These are phyloP conservation scores for Halcyon leucocephala DNA, from an alignment of 2,797 vertebrate species.

Conservation along the genomic window DNA sequence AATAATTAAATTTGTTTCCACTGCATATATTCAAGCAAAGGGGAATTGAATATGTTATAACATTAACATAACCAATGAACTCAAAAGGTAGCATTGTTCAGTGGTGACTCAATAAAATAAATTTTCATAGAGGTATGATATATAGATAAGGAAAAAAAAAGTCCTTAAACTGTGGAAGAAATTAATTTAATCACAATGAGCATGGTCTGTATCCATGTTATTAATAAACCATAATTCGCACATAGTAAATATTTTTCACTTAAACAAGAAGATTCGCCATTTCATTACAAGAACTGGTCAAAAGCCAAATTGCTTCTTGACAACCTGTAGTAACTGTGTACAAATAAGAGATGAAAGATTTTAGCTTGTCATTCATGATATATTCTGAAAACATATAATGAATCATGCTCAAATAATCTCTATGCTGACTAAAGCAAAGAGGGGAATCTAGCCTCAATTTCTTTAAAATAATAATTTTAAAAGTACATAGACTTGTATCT, in stretches of 20 bases:
- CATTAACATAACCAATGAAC: not conserved
- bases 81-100: not conserved
- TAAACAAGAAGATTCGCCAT: not conserved
- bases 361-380: not conserved
- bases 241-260: not conserved
- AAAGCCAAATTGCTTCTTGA: conserved; percentile 47
- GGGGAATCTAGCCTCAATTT: not conserved
- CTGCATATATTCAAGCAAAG: not conserved
- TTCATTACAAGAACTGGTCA: not conserved
- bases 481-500: not conserved
- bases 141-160: not conserved
- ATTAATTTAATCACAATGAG: not conserved
- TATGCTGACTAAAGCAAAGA: not conserved
- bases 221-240: not conserved
- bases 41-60: not conserved
- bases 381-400: not conserved
- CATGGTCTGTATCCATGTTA: not conserved
- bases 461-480: not conserved
- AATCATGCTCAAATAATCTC: not conserved
- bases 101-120: not conserved
- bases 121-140: not conserved
- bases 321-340: not conserved
- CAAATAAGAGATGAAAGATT: conserved; percentile 6
- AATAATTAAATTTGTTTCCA: not conserved
- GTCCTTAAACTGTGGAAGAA: not conserved